Conservation (phyloP, 2,113 vertebrate genomes). For the Dipodomys merriami region DNA sequence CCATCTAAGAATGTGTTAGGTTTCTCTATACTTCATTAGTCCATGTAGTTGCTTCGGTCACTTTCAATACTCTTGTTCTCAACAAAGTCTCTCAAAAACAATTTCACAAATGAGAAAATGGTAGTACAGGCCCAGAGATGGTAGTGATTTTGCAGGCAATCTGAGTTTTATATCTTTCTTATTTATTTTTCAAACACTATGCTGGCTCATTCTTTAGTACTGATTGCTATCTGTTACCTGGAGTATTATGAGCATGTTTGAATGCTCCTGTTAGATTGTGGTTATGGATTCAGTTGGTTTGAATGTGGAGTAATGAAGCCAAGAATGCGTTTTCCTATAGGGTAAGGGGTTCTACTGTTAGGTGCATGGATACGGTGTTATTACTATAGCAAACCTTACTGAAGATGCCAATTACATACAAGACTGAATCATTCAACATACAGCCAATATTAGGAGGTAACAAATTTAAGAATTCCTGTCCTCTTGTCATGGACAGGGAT, state of each 20-base stretch:
- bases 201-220: neutral
- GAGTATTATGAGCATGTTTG: neutral
- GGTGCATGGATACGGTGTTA: neutral
- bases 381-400: neutral
- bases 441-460: neutral
- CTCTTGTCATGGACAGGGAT: neutral
- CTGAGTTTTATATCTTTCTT: neutral
- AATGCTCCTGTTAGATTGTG: neutral
- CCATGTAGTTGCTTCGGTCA: neutral
- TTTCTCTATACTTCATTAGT: constrained; percentile 21
- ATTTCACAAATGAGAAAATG: constrained; percentile 44
- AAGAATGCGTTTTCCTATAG: neutral
- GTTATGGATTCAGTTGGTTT: neutral
- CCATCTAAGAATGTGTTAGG: neutral
- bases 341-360: neutral
- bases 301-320: neutral
- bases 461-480: neutral
- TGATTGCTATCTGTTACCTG: neutral
- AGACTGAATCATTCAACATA: neutral
- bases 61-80: constrained; percentile 1
- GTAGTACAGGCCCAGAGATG: neutral
- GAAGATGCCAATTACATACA: neutral
- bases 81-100: constrained; percentile 31
- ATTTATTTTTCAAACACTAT: neutral
- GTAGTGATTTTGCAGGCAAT: neutral